Percentiles rank a stretch among this genome's conserved stretches.
These are phyloP conservation scores for Onychomys torridus DNA, from an alignment of 2,797 vertebrate genomes.

Conservation along the genomic window DNA sequence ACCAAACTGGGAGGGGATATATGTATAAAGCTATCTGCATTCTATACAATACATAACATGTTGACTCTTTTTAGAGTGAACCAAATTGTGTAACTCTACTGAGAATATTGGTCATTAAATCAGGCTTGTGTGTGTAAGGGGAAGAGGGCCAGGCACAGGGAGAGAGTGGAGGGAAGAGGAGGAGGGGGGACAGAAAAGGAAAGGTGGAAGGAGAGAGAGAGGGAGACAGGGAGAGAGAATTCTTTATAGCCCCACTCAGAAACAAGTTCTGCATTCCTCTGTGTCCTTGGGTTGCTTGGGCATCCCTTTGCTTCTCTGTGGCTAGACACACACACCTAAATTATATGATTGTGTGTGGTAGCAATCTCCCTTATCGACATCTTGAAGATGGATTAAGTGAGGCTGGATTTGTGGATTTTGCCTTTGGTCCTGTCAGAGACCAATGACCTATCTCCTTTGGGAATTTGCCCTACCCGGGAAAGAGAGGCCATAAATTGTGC, in stretches of 20 bases:
- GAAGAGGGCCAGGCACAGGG: too few species aligned
- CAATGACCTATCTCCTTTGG: slow-evolving; percentile 1
- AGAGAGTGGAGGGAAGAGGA: too few species aligned
- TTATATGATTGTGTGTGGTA: slow-evolving; percentile 18
- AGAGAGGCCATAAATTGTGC: not conserved
- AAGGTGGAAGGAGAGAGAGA: not conserved
- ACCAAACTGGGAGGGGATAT: not conserved
- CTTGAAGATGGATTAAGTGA: slow-evolving; percentile 64
- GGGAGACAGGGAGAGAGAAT: not conserved
- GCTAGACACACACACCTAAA: not conserved
- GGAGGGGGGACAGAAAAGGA: too few species aligned
- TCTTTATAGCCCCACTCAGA: not conserved
- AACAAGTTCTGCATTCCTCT: not conserved
- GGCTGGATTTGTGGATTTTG: slow-evolving; percentile 68
- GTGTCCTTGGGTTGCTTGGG: not conserved
- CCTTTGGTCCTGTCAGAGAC: not conserved
- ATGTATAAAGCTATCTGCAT: not conserved
- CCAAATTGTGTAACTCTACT: not conserved
- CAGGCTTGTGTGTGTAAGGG: not conserved
- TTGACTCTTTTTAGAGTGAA: not conserved
- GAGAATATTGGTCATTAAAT: slow-evolving; percentile 16
- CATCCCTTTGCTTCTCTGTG: slow-evolving; percentile 7
- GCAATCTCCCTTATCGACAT: slow-evolving; percentile 17
- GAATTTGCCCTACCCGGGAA: not conserved
- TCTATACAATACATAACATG: not conserved